These are phyloP conservation scores for Cataglyphis livida DNA, from an alignment of 2,888 invertebrate genomes.

Conservation along the genomic window DNA sequence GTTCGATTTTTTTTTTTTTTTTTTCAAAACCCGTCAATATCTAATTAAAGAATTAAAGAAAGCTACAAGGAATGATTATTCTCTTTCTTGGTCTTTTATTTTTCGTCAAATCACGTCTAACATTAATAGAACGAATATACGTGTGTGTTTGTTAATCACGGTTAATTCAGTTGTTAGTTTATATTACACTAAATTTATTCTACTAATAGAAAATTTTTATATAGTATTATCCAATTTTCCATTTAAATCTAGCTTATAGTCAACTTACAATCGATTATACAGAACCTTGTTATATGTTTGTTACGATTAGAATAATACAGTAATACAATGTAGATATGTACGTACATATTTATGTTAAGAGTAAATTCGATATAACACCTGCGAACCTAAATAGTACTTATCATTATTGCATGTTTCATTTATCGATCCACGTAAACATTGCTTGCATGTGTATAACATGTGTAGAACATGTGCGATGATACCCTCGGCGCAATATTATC, in stretches of 20 bases:
- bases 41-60: not conserved
- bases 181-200: not conserved
- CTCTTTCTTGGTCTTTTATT: not conserved
- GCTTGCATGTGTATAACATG: not conserved
- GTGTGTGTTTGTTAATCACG: not conserved
- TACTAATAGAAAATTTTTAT: not conserved
- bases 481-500: constrained; percentile 57
- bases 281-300: too few relatives aligned
- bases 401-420: not conserved
- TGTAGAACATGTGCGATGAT: constrained; percentile 41
- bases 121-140: not conserved
- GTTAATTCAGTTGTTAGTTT: not conserved
- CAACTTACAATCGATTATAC: constrained; percentile 7
- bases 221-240: not conserved
- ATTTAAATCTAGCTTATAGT: not conserved
- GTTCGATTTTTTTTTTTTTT: too few relatives aligned
- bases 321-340: too few relatives aligned
- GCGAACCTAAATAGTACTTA: too few relatives aligned
- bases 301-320: too few relatives aligned
- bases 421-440: constrained; percentile 13
- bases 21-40: constrained; percentile 24
- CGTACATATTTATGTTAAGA: too few relatives aligned
- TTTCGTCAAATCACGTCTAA: not conserved
- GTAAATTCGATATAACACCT: too few relatives aligned
- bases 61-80: not conserved